Conservation (phyloP, 2,888 invertebrate species). For the Germaria angustata region DNA sequence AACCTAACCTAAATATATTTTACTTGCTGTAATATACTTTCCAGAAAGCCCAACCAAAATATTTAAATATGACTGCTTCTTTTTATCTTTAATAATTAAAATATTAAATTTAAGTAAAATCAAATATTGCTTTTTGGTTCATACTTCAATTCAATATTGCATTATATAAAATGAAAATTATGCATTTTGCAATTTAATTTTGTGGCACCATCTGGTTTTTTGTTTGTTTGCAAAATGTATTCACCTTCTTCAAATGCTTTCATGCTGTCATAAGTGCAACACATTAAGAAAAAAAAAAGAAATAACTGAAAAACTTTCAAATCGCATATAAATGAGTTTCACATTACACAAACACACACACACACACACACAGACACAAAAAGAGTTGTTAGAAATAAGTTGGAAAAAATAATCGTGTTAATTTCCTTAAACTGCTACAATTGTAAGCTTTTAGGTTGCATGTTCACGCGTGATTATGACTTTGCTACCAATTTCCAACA, state of each 20-base stretch:
- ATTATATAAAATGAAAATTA: conserved; percentile 41
- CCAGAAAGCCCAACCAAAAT: too few relatives aligned
- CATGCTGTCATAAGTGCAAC: conserved; percentile 2
- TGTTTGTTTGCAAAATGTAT: neutral
- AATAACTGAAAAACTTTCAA: conserved; percentile 53
- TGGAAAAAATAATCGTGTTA: conserved; percentile 58
- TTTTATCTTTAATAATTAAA: neutral
- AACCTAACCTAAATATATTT: too few relatives aligned
- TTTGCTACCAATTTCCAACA: conserved; percentile 59
- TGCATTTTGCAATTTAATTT: neutral
- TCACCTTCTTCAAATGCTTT: conserved; percentile 26
- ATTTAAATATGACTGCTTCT: too few relatives aligned
- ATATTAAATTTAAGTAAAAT: neutral
- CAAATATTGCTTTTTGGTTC: neutral
- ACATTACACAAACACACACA: too few relatives aligned
- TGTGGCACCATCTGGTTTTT: neutral
- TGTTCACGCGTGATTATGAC: conserved; percentile 67
- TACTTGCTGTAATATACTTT: too few relatives aligned
- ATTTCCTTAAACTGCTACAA: conserved; percentile 55
- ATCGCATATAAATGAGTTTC: conserved; percentile 63
- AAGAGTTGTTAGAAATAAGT: conserved; percentile 37
- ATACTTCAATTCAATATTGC: neutral
- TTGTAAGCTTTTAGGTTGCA: conserved; percentile 60
- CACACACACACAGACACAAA: too few relatives aligned
- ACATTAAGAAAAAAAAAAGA: conserved; percentile 3